Evolutionary conservation across 92 coral and sea anemone genomes (phyloP).

Genomic region (Meandrina meandrites): DNA sequence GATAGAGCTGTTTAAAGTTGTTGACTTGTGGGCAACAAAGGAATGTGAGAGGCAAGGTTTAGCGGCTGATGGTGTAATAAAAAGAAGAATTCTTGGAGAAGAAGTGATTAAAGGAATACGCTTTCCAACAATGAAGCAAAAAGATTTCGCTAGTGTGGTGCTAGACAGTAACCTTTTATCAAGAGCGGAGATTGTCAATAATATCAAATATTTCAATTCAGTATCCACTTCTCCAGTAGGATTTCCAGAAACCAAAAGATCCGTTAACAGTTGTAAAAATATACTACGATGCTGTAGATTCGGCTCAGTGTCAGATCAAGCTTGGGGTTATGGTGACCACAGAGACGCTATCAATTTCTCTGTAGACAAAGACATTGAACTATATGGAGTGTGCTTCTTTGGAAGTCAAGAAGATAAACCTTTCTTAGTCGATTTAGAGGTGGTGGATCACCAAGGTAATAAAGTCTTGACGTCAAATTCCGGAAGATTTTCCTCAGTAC

Average conservation of each 20-base stretch:
- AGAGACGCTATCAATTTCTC: no score
- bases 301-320: background rate
- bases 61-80: background rate
- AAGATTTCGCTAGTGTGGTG: no score
- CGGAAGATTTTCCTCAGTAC: no score
- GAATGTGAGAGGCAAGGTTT: constrained; percentile 55
- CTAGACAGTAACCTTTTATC: no score
- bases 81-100: no score
- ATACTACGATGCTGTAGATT: background rate
- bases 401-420: background rate
- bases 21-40: constrained; percentile 56
- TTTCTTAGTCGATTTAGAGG: background rate
- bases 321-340: background rate
- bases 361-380: no score
- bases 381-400: background rate
- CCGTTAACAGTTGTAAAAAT: background rate
- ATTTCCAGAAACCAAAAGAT: background rate
- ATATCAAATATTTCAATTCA: no score
- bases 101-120: no score
- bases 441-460: background rate
- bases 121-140: no score
- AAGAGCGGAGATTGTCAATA: no score
- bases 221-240: background rate
- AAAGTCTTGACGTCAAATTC: background rate
- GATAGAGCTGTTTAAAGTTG: constrained; percentile 53